phyloP scores from a whole-genome alignment of 2,113 vertebrate species.

The Gobiocypris rarus region DNA sequence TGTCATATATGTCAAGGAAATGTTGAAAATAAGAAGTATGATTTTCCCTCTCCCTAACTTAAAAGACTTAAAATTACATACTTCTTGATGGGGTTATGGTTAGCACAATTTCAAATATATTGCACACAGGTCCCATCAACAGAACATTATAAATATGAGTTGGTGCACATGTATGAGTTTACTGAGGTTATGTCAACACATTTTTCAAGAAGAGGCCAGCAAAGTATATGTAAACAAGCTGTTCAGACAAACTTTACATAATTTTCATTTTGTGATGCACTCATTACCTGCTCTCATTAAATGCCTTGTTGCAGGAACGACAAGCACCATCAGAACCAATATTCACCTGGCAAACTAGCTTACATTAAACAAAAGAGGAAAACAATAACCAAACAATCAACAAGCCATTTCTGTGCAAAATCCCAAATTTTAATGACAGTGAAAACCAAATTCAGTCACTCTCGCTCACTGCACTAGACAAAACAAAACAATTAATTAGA shows the following conservation, averaged over 20 bases:
- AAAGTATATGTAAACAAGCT: background rate
- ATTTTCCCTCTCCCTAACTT: background rate
- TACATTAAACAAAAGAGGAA: background rate
- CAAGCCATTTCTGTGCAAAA: constrained; percentile 1
- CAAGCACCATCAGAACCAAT: background rate
- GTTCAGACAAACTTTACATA: background rate
- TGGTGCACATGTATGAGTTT: background rate
- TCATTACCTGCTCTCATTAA: background rate
- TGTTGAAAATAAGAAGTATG: background rate
- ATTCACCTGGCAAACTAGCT: background rate
- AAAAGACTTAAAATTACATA: background rate
- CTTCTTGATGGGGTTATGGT: background rate
- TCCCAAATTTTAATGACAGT: constrained; percentile 25
- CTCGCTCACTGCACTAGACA: background rate
- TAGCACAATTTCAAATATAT: background rate
- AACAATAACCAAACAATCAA: background rate
- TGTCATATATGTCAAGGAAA: too few species aligned
- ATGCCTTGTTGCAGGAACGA: background rate
- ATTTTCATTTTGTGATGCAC: constrained; percentile 11
- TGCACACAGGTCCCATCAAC: background rate
- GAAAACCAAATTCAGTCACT: background rate
- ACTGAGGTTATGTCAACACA: background rate
- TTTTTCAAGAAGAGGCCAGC: background rate
- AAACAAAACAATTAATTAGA: constrained; percentile 35
- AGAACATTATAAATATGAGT: background rate